A percentile compares a stretch with the other conserved stretches of the same genome.
Conservation (phyloP, 2,113 vertebrate genomes). For the Castor canadensis region DNA sequence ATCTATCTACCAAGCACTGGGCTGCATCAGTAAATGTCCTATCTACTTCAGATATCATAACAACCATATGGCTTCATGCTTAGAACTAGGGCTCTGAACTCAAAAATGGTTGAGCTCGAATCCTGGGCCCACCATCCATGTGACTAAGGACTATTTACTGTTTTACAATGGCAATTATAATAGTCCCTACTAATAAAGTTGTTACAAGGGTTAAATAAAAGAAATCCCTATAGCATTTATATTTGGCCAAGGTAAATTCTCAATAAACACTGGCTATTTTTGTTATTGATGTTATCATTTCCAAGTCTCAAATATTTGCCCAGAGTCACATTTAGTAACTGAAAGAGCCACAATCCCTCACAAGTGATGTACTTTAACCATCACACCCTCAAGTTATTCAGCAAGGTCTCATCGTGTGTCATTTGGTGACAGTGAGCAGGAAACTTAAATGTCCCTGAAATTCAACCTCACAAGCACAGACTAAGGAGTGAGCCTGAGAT, state of each 20-base stretch:
- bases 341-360: neutral
- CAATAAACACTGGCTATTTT: neutral
- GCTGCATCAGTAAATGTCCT: neutral
- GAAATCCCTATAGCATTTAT: neutral
- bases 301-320: neutral
- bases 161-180: neutral
- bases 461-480: neutral
- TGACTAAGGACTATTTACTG: neutral
- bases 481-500: neutral
- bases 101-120: neutral
- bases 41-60: neutral
- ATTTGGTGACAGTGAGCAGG: neutral
- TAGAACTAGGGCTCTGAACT: neutral
- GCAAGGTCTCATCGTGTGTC: neutral
- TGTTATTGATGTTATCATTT: neutral
- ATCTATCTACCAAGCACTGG: neutral
- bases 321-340: neutral
- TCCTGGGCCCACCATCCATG: neutral
- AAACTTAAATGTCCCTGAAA: neutral
- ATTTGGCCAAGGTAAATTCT: neutral
- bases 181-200: neutral
- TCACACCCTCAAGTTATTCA: neutral
- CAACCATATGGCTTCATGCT: neutral
- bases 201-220: constrained; percentile 1
- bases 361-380: neutral